Base-by-base conservation (phyloP, 2,113 vertebrate genomes). In the Peucedramus taeniatus region DNA sequence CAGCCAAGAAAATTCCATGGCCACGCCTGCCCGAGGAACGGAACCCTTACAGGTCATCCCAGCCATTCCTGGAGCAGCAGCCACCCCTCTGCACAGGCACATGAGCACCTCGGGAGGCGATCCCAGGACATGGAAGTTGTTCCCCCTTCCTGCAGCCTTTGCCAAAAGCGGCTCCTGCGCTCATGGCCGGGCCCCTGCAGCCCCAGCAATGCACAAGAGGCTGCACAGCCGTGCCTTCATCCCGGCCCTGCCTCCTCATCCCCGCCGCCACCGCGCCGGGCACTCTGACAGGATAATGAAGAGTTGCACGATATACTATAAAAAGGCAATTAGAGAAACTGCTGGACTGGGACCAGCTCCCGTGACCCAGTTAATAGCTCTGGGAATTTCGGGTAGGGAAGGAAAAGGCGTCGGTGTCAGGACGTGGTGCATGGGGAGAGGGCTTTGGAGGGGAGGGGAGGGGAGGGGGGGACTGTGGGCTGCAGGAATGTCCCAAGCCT, bases 311-410 rank as follows among this genome's bases (percentile, higher is more conserved):
- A 90, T 92, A 88, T 94, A 93, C 97, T 98, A 96, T 98, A 97
- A 98, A 98, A 98, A 98, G 98, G 98, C 98, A 98, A 98, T 98
- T 98, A 98, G 97, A 94, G 65, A 95, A 98, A 98, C 97, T 97
- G 97, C 97, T 96, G 98, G 97, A 96, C 35, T 97, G 97, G 97
- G 98, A 98, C 84, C 98, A 97, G 97, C 94, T 97, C 89, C 93
- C 6, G 65, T 97, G 98, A 98, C 98, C 97, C 57, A 97, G 97
- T 98, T 98, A 98, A 98, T 97, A 98, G 98, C 98, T 97, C 94
- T 53, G 95, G 95, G 96, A 94, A 81, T 95, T 96, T 97, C 57
- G 5, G 16, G 50, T 1, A 12, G 42, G 70, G 91, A 92, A 78
- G 31, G 65, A 24, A 91, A 35, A 27, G 2, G 40, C 79, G 12